Conservation (phyloP, 2,113 vertebrate genomes). For the Forbesichthys agassizii region DNA sequence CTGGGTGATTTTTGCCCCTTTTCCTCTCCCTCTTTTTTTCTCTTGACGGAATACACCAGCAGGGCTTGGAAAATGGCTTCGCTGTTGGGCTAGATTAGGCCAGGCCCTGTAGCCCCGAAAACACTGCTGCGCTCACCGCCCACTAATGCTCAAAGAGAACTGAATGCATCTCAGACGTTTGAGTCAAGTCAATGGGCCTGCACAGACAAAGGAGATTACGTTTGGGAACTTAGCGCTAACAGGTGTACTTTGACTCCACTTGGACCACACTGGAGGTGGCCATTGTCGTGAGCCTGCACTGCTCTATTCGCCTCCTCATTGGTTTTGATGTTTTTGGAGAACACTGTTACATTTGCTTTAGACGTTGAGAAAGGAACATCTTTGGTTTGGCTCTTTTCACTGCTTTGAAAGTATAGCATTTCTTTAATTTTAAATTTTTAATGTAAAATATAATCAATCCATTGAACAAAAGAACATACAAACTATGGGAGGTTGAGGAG, state of each 20-base stretch:
- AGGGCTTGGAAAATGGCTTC: constrained; percentile 73
- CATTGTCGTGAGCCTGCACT: constrained; percentile 22
- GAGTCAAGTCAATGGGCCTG: constrained; percentile 66
- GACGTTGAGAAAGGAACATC: constrained; percentile 3
- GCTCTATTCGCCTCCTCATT: constrained; percentile 29
- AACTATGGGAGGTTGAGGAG: constrained; percentile 40
- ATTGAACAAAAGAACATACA: constrained; percentile 52
- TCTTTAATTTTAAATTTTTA: neutral
- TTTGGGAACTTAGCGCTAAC: constrained; percentile 69
- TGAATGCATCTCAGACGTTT: constrained; percentile 66
- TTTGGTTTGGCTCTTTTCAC: constrained; percentile 11
- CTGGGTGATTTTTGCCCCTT: constrained; percentile 74
- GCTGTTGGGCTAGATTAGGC: constrained; percentile 66
- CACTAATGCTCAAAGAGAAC: constrained; percentile 49
- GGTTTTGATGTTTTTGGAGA: constrained; percentile 23
- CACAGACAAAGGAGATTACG: constrained; percentile 72
- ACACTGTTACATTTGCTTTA: constrained; percentile 32
- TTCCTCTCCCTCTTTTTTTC: constrained; percentile 62
- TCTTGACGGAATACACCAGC: constrained; percentile 72
- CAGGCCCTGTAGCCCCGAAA: constrained; percentile 60
- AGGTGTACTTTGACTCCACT: constrained; percentile 66
- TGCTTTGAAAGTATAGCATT: constrained; percentile 29
- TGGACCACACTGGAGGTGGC: constrained; percentile 58
- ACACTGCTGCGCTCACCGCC: constrained; percentile 41
- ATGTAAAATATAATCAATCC: constrained; percentile 34